A percentile compares a stretch with the other conserved stretches of the same genome.
These are phyloP conservation scores for Zeus faber DNA, from an alignment of 2,113 vertebrate genomes.

Conservation along the genomic window DNA sequence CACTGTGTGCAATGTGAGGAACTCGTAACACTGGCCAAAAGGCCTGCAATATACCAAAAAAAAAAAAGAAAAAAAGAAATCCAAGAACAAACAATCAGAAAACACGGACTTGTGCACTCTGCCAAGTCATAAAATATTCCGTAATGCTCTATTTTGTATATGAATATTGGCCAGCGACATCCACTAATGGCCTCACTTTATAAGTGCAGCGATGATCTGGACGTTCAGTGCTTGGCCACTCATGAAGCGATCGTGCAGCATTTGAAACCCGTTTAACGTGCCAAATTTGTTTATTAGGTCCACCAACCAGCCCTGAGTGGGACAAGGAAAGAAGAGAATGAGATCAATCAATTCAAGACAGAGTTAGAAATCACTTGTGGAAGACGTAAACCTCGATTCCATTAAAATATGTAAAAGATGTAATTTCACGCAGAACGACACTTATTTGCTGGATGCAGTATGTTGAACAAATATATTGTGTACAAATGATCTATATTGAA, in stretches of 20 bases:
- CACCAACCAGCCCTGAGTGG: slow-evolving; percentile 94
- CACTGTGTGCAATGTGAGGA: slow-evolving; percentile 98
- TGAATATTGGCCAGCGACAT: neutral
- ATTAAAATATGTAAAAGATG: too few relatives aligned
- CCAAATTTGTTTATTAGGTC: slow-evolving; percentile 99
- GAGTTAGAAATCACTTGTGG: too few relatives aligned
- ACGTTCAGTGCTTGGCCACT: slow-evolving; percentile 97
- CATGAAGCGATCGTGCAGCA: slow-evolving; percentile 98
- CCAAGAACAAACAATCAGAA: neutral
- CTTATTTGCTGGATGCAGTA: too few relatives aligned
- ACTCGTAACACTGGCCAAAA: slow-evolving; percentile 99
- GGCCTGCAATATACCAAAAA: slow-evolving; percentile 75
- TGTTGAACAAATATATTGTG: too few relatives aligned
- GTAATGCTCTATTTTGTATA: neutral
- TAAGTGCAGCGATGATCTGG: slow-evolving; percentile 99
- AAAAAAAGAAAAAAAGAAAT: slow-evolving; percentile 5
- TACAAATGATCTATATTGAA: too few relatives aligned
- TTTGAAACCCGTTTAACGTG: slow-evolving; percentile 98
- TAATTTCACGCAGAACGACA: too few relatives aligned
- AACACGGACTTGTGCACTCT: neutral
- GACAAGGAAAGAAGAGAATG: slow-evolving; percentile 14
- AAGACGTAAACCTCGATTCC: too few relatives aligned
- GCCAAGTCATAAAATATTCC: neutral
- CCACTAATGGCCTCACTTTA: slow-evolving; percentile 83
- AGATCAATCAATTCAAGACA: neutral